Percentiles rank a stretch among this genome's conserved stretches.
These are phyloP conservation scores for Lytechinus variegatus DNA, from an alignment of 35 echinoderm and acorn worm species.

Conservation along the genomic window DNA sequence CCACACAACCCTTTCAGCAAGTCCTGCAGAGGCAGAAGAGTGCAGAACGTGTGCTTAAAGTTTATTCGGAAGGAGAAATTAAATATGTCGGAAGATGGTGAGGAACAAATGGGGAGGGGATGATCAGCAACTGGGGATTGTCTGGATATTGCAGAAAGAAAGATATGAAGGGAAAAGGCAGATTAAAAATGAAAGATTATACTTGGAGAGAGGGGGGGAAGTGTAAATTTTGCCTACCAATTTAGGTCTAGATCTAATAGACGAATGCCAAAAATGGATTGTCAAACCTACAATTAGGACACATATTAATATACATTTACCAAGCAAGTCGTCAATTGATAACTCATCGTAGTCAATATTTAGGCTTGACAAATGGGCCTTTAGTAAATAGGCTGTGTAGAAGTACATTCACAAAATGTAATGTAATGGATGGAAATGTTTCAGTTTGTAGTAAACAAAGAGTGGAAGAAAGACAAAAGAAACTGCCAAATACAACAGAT, in stretches of 20 bases:
- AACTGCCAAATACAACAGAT: not conserved
- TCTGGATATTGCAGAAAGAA: not conserved
- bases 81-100: not conserved
- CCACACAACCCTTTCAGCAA: constrained; percentile 41
- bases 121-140: not conserved
- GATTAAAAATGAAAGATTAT: not conserved
- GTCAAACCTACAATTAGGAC: too few species aligned
- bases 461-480: not conserved
- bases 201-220: not conserved
- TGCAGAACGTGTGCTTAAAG: not conserved
- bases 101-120: not conserved
- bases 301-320: too few species aligned
- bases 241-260: too few species aligned
- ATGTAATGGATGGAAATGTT: too few species aligned
- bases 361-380: too few species aligned
- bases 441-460: too few species aligned
- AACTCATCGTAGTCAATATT: too few species aligned
- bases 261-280: too few species aligned
- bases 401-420: too few species aligned
- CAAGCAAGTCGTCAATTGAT: too few species aligned
- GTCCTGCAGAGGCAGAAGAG: constrained; percentile 18
- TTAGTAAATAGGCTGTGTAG: too few species aligned
- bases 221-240: not conserved
- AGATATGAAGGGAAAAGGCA: not conserved
- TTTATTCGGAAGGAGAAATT: not conserved